phyloP scores from a whole-genome alignment of 2,888 invertebrate genomes.

The Eumacrocentrus americanus region DNA sequence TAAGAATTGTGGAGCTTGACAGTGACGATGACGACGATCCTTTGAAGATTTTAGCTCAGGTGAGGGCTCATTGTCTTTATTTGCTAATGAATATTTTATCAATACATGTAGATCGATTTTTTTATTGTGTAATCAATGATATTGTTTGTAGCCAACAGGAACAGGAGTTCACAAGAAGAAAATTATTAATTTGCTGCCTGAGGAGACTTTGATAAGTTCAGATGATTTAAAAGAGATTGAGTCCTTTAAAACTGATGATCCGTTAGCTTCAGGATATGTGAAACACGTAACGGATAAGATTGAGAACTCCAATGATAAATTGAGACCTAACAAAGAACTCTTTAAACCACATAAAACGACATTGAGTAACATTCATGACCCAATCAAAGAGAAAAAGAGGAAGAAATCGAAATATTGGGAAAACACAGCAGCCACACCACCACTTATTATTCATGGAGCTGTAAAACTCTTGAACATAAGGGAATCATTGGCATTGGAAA shows the following conservation, averaged over 20 bases:
- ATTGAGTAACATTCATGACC: slow-evolving; percentile 64
- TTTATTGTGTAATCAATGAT: no score
- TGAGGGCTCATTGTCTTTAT: slow-evolving; percentile 35
- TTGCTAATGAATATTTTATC: not conserved
- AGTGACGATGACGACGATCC: slow-evolving; percentile 69
- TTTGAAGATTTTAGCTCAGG: slow-evolving; percentile 67
- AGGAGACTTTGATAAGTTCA: slow-evolving; percentile 63
- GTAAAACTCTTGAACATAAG: slow-evolving; percentile 64
- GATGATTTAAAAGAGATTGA: slow-evolving; percentile 64
- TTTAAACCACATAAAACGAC: slow-evolving; percentile 70
- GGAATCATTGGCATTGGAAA: slow-evolving; percentile 67
- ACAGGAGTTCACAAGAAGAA: slow-evolving; percentile 64
- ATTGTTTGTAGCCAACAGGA: slow-evolving; percentile 52
- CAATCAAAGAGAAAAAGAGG: slow-evolving; percentile 64
- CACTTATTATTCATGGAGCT: slow-evolving; percentile 65
- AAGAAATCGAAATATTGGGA: slow-evolving; percentile 68
- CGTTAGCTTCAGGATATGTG: slow-evolving; percentile 60
- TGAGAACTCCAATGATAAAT: slow-evolving; percentile 46
- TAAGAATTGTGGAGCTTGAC: slow-evolving; percentile 64
- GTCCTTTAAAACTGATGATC: slow-evolving; percentile 41
- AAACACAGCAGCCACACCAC: slow-evolving; percentile 70
- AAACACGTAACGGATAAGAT: slow-evolving; percentile 66
- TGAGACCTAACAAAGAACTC: slow-evolving; percentile 50
- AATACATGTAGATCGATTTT: no score
- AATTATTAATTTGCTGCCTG: slow-evolving; percentile 61